Evolutionary conservation across 2,113 vertebrate genomes (phyloP), one percentile per base, ranked within the genome.

Genomic region (Centrocercus urophasianus): DNA sequence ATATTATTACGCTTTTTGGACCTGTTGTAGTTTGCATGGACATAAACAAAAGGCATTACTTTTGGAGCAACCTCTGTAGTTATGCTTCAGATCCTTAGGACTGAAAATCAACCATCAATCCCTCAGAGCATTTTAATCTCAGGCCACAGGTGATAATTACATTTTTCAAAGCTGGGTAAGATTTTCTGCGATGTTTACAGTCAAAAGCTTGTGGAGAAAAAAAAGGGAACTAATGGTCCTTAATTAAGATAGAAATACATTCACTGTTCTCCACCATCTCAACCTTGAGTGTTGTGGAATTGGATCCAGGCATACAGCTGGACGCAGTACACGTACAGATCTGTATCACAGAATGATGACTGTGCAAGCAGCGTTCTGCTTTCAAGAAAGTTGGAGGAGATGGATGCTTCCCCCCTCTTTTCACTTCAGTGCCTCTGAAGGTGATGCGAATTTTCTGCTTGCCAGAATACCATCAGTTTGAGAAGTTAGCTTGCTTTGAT

Each of bases 331-430:
- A 61, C 18, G 24, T 5, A 21, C 16, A 83, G 57, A 40, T 50
- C 28, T n/a, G 32, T 27, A 42, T 38, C 21, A 47, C 21, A 84
- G 47, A n/a, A 17, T 8, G 42, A 7, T 8, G 21, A 59, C 36
- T 4, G 6, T 27, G 30, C 0, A 30, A 15, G 8, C 3, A 40
- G 21, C 28, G 16, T 3, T 25, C 13, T 11, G 36, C 13, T 27
- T 81, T 59, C 13, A 24, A 16, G n/a, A 24, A 77, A 64, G 34
- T 9, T 36, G n/a, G 47, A 63, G 25, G 28, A 42, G 21, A 16
- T 15, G 19, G 25, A 34, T 30, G 27, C 52, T 54, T 64, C 47
- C 36, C 52, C 11, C 7, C 2, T 10, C 18, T 88, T 72, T 90
- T 64, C 60, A 64, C 8, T 43, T 13, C 14, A 34, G 19, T 8